These are phyloP conservation scores for Craniophora ligustri DNA, from an alignment of 2,888 invertebrate species.

Conservation along the genomic window DNA sequence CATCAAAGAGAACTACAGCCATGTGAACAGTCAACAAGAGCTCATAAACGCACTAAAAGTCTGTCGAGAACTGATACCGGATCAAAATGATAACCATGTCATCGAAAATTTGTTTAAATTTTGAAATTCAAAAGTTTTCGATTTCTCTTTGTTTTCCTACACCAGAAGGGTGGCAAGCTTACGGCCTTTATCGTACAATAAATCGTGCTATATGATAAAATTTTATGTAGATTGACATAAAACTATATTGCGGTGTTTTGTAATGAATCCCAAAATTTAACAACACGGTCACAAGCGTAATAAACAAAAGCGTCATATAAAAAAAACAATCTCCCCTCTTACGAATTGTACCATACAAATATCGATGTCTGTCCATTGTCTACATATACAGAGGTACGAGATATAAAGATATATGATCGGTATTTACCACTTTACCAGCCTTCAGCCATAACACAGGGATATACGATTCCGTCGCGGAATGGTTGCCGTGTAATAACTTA, in stretches of 20 bases:
- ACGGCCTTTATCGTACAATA: no score
- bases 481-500: slow-evolving; percentile 10
- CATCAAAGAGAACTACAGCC: neutral
- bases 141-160: no score
- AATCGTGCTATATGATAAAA: no score
- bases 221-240: neutral
- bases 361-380: slow-evolving; percentile 49
- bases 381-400: slow-evolving; percentile 41
- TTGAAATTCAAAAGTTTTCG: no score
- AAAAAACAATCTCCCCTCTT: slow-evolving; percentile 19
- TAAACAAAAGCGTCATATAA: no score
- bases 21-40: neutral
- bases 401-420: slow-evolving; percentile 50
- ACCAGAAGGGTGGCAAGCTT: no score
- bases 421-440: slow-evolving; percentile 42
- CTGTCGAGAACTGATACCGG: neutral
- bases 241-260: no score
- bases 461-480: slow-evolving; percentile 16
- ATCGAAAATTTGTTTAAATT: no score
- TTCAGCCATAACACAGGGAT: slow-evolving; percentile 58
- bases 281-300: no score
- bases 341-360: slow-evolving; percentile 47
- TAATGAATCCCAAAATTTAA: no score
- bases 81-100: neutral
- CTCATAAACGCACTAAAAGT: neutral